A percentile compares a stretch with the other conserved stretches of the same genome.
phyloP scores from a whole-genome alignment of 1,140 invertebrate species.

The Bombus soroeensis region DNA sequence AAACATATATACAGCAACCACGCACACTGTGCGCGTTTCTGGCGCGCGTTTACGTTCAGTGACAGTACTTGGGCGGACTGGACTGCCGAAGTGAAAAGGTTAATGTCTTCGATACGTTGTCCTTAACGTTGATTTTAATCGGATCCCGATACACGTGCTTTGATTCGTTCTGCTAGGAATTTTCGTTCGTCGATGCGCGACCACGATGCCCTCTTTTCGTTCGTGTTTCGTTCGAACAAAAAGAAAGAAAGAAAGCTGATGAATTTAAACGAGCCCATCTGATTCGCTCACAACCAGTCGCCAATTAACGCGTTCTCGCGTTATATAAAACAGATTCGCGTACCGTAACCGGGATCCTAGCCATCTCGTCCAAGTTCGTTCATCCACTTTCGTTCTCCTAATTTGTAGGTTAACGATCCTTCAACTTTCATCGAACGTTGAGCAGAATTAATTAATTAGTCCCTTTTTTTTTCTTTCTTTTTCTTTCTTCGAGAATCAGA shows the following conservation, averaged over 20 bases:
- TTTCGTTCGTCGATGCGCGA: too few species aligned
- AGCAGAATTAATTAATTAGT: constrained; percentile 11
- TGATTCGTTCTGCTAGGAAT: not conserved
- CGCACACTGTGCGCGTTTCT: too few species aligned
- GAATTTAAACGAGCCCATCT: too few species aligned
- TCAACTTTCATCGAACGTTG: constrained; percentile 12
- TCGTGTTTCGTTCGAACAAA: not conserved
- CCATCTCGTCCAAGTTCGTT: not conserved
- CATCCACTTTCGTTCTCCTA: not conserved
- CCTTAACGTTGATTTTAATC: not conserved
- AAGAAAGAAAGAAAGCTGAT: too few species aligned
- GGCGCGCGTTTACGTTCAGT: too few species aligned
- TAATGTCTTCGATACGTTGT: not conserved
- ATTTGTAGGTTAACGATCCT: constrained; percentile 25
- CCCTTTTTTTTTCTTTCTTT: not conserved
- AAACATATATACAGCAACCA: too few species aligned
- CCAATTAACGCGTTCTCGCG: too few species aligned
- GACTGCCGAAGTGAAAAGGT: too few species aligned
- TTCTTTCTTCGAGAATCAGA: not conserved
- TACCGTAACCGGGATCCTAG: not conserved
- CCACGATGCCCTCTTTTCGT: not conserved
- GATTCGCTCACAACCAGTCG: too few species aligned
- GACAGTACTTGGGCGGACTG: too few species aligned
- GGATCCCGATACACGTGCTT: not conserved
- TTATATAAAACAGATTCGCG: not conserved